These are phyloP conservation scores for Tetrax tetrax DNA, from an alignment of 2,113 vertebrate species.

Conservation along the genomic window DNA sequence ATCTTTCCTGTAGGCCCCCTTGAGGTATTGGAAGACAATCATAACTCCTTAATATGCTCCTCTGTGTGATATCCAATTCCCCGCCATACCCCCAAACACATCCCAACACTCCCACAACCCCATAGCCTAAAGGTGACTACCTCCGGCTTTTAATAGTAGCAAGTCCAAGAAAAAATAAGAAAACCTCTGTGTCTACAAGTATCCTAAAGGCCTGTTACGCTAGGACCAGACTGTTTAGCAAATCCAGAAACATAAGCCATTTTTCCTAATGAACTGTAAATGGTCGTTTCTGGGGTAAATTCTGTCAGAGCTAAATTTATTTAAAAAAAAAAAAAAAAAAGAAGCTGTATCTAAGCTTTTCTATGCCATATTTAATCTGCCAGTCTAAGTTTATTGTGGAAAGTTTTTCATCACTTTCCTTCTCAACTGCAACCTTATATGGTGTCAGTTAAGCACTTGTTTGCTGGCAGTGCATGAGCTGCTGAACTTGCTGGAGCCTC, in stretches of 20 bases:
- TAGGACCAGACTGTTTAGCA: not conserved
- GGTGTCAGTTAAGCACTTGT: constrained; percentile 43
- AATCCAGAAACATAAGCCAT: not conserved
- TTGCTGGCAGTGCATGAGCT: not conserved
- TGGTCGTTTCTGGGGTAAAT: not conserved
- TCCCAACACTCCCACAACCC: not conserved
- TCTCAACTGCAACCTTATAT: not conserved
- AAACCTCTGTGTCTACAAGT: not conserved
- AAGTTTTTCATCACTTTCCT: constrained; percentile 36
- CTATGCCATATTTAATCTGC: not conserved
- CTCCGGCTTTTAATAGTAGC: not conserved
- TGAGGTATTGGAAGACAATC: no score
- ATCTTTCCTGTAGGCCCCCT: no score
- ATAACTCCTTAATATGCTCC: not conserved
- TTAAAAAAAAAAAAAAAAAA: no score
- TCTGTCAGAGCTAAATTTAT: not conserved
- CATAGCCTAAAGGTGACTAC: not conserved
- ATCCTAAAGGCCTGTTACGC: not conserved
- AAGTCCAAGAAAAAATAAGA: not conserved
- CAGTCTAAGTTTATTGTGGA: not conserved
- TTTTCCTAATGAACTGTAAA: not conserved
- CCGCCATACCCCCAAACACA: not conserved
- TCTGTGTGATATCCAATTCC: not conserved
- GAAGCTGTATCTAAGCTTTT: not conserved
- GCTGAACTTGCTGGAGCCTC: not conserved